Base-by-base conservation (phyloP, 2,113 vertebrate species). In the Sterrhoptilus dennistouni region DNA sequence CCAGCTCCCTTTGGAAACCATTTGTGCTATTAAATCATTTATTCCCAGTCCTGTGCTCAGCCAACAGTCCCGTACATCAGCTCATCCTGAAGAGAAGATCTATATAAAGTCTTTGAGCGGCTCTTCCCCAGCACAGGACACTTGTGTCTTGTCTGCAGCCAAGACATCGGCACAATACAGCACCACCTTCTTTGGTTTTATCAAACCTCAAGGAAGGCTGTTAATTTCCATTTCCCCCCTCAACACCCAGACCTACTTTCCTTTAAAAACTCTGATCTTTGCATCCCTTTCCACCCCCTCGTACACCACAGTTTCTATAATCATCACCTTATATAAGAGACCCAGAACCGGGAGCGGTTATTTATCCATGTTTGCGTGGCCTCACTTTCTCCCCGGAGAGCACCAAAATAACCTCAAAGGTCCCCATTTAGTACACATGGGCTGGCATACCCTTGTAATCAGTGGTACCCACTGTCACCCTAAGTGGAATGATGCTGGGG, bases 171-270 rank as follows among this genome's bases (percentile, higher is more conserved):
- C 50, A n/a, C 71, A 61, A 24, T 9, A 35, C 31, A 36, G 56
- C 23, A 82, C 44, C 44, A 29, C 65, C 38, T 29, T 36, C 56
- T 92, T 60, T 3, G 5, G 59, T 59, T 68, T 70, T 49, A 42
- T 91, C 76, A 56, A 20, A 49, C 36, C 66, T 92, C 50, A 47
- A 27, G 36, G 36, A 93, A 87, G 61, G 75, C 74, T 95, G 47
- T 65, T 57, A 96, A 80, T 93, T 96, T 96, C 83, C 54, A 87
- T 69, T 90, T 91, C 40, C 93, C 93, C 89, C 87, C 89, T 94
- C 93, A 97, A 95, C 83, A 93, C 61, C 79, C 61, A 97, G 97
- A 96, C 94, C 94, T 95, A 97, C 83, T 97, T 96, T 95, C 93
- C 81, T 94, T 94, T 96, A 97, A 97, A 96, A 96, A 87, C 88